Evolutionary conservation across 30 jellyfish, hydroid and myxozoan species (phyloP).

Genomic region (Pelagia noctiluca): DNA sequence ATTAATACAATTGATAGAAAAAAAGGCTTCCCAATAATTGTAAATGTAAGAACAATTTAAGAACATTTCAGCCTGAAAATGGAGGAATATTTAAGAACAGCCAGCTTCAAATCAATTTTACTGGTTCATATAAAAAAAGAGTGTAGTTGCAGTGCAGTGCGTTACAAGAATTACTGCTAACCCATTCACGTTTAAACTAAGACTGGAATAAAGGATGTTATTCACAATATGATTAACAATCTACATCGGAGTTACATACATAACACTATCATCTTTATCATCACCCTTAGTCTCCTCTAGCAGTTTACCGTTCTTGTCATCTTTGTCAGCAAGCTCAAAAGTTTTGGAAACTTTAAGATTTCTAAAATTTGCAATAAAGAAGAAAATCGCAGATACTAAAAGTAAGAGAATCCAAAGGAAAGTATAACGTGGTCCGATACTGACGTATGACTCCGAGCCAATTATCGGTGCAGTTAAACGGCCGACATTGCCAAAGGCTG

Average conservation of each 20-base stretch:
- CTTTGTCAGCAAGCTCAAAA: neutral
- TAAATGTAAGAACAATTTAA: too few relatives aligned
- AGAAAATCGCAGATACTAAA: neutral
- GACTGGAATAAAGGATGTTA: too few relatives aligned
- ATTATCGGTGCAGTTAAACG: slow-evolving; percentile 64
- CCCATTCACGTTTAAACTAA: too few relatives aligned
- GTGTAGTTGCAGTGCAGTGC: too few relatives aligned
- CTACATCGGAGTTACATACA: neutral
- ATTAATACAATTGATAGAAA: too few relatives aligned
- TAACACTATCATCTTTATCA: neutral
- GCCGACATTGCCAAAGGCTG: slow-evolving; percentile 58
- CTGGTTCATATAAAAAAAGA: too few relatives aligned
- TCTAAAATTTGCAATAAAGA: neutral
- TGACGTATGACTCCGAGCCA: slow-evolving; percentile 58
- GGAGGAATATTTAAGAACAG: too few relatives aligned
- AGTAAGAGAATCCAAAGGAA: slow-evolving; percentile 30
- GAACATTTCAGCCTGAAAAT: too few relatives aligned
- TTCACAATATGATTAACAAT: too few relatives aligned
- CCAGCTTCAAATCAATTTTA: too few relatives aligned
- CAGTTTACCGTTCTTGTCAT: neutral
- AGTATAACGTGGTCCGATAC: slow-evolving; percentile 62
- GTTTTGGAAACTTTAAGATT: neutral
- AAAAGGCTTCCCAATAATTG: too few relatives aligned
- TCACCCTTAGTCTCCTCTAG: neutral
- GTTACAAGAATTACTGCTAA: too few relatives aligned